phyloP scores from a whole-genome alignment of 64 coral and sea anemone genomes.

The Pachyseris speciosa region DNA sequence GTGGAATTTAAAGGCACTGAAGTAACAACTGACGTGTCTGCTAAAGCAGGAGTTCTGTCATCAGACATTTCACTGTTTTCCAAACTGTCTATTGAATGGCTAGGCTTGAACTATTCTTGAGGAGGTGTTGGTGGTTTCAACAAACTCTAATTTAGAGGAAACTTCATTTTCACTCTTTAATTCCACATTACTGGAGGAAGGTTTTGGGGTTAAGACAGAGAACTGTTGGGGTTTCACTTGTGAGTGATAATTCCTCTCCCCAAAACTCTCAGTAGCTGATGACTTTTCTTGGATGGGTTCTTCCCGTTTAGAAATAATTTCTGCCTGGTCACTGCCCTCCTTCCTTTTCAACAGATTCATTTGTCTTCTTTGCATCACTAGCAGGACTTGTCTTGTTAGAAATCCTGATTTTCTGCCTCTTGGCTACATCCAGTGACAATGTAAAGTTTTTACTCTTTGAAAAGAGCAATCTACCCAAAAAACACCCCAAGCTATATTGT shows the following conservation, averaged over 20 bases:
- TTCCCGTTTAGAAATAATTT: neutral
- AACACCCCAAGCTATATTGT: slow-evolving; percentile 50
- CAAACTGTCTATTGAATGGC: neutral
- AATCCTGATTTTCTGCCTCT: neutral
- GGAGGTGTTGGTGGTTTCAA: neutral
- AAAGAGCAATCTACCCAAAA: slow-evolving; percentile 28
- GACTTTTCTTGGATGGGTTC: neutral
- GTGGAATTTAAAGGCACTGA: slow-evolving; percentile 4
- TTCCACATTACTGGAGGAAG: neutral
- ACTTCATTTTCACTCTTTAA: neutral
- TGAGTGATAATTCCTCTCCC: neutral
- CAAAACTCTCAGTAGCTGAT: neutral
- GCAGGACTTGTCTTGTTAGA: neutral
- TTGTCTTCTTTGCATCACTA: neutral
- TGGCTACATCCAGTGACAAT: neutral
- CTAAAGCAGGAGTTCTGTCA: neutral
- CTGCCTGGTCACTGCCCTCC: neutral
- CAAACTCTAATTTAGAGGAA: neutral
- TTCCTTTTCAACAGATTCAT: neutral
- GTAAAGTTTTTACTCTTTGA: slow-evolving; percentile 39
- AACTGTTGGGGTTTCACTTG: neutral
- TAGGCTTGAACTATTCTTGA: slow-evolving; percentile 9
- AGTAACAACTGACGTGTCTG: slow-evolving; percentile 1
- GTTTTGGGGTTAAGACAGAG: neutral
- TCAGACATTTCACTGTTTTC: neutral